Percentiles rank a stretch among this genome's conserved stretches.
Conservation (phyloP, 2,888 invertebrate species). For the Ichneumon xanthorius region DNA sequence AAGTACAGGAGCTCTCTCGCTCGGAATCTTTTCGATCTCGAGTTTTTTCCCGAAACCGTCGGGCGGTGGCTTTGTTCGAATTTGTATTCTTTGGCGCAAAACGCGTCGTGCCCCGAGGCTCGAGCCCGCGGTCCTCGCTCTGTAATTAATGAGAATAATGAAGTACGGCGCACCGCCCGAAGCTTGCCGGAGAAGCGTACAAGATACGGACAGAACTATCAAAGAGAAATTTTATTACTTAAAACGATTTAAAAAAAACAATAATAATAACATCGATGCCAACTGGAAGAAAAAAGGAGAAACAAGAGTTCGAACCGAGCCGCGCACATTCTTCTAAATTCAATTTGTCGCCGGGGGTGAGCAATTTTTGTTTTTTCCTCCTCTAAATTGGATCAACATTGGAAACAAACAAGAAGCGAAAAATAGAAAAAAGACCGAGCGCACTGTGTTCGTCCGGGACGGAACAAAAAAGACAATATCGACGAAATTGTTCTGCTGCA, state of each 20-base stretch:
- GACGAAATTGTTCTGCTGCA: conserved; percentile 31
- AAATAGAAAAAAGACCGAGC: conserved; percentile 20
- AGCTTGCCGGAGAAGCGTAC: neutral
- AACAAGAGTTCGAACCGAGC: too few relatives aligned
- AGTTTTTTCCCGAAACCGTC: too few relatives aligned
- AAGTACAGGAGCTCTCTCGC: too few relatives aligned
- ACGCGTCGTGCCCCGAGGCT: conserved; percentile 30
- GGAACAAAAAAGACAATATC: conserved; percentile 7
- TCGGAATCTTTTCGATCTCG: too few relatives aligned
- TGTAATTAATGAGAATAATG: conserved; percentile 65
- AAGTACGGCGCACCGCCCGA: conserved; percentile 6
- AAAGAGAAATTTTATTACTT: too few relatives aligned
- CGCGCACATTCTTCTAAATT: neutral
- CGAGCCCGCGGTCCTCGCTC: conserved; percentile 43
- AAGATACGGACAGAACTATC: too few relatives aligned
- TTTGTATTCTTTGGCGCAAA: conserved; percentile 56
- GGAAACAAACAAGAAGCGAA: conserved; percentile 51
- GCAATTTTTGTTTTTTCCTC: neutral
- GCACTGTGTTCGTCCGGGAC: neutral
- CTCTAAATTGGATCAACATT: conserved; percentile 51
- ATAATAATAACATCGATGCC: too few relatives aligned
- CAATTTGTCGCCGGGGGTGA: neutral
- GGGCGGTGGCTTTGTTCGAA: conserved; percentile 38
- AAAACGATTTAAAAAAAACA: too few relatives aligned
- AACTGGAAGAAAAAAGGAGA: too few relatives aligned